Percentiles rank a stretch among this genome's conserved stretches.
Evolutionary conservation across 2,888 invertebrate species (phyloP).

Genomic region (Opisthograptis luteolata): DNA sequence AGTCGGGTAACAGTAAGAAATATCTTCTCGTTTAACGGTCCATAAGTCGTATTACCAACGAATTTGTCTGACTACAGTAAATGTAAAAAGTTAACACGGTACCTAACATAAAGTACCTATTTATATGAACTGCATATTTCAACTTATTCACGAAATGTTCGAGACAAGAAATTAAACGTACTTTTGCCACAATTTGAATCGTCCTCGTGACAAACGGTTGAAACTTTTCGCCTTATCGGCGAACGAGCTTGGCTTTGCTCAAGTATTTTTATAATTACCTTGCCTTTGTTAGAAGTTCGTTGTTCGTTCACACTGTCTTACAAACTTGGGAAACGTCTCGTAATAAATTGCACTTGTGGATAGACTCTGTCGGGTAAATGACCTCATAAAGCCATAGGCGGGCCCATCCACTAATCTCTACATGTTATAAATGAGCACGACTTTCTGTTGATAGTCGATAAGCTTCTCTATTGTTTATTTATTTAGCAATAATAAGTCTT

Average conservation of each 20-base stretch:
- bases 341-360: constrained; percentile 19
- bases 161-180: constrained; percentile 41
- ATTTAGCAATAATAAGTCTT: constrained; percentile 5
- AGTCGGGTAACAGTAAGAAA: too few relatives aligned
- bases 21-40: too few relatives aligned
- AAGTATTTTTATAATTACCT: constrained; percentile 52
- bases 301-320: constrained; percentile 19
- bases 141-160: constrained; percentile 15
- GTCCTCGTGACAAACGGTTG: constrained; percentile 49
- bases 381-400: constrained; percentile 11
- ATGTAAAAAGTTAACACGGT: too few relatives aligned
- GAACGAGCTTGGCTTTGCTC: constrained; percentile 21
- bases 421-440: constrained; percentile 20
- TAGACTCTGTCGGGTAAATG: constrained; percentile 19
- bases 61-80: too few relatives aligned
- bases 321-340: constrained; percentile 17
- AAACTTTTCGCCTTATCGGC: constrained; percentile 52
- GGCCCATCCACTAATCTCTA: constrained; percentile 9
- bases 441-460: constrained; percentile 10
- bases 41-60: too few relatives aligned
- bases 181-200: constrained; percentile 44
- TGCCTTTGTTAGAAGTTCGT: constrained; percentile 38
- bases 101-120: background rate
- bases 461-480: constrained; percentile 14
- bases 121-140: constrained; percentile 1